Percentiles rank a stretch among this genome's conserved stretches.
Conservation (phyloP, 2,113 vertebrate species). For the Proteles cristata region DNA sequence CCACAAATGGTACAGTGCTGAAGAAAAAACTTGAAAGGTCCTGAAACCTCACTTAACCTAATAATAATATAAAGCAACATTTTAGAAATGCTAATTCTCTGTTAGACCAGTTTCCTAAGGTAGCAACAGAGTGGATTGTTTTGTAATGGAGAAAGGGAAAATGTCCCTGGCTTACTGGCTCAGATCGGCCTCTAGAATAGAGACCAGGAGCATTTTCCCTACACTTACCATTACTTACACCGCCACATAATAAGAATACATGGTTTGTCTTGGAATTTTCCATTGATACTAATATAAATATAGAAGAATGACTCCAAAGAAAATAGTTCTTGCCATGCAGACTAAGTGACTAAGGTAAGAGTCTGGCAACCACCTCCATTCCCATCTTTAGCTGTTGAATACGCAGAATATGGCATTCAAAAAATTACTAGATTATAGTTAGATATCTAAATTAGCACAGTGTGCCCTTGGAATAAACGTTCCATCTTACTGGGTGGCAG, state of each 20-base stretch:
- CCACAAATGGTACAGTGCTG: not conserved
- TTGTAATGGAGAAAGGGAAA: not conserved
- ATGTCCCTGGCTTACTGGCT: not conserved
- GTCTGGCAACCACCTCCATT: not conserved
- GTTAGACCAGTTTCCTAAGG: not conserved
- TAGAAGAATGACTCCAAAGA: not conserved
- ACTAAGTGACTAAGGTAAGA: not conserved
- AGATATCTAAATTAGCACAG: not conserved
- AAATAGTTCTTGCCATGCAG: not conserved
- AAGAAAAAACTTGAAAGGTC: not conserved
- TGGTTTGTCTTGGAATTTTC: not conserved
- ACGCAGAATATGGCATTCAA: not conserved
- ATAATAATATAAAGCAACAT: not conserved
- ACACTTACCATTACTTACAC: not conserved
- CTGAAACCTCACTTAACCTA: not conserved
- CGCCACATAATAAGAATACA: not conserved
- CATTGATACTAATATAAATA: not conserved
- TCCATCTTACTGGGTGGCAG: not conserved
- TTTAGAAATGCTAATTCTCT: constrained; percentile 5
- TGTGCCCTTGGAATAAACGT: not conserved
- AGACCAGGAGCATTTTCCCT: not conserved
- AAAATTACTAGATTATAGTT: not conserved
- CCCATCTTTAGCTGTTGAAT: not conserved
- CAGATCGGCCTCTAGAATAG: not conserved
- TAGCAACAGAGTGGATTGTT: not conserved